Evolutionary conservation across 2,797 vertebrate species (phyloP).

Genomic region (Sardinella longiceps): DNA sequence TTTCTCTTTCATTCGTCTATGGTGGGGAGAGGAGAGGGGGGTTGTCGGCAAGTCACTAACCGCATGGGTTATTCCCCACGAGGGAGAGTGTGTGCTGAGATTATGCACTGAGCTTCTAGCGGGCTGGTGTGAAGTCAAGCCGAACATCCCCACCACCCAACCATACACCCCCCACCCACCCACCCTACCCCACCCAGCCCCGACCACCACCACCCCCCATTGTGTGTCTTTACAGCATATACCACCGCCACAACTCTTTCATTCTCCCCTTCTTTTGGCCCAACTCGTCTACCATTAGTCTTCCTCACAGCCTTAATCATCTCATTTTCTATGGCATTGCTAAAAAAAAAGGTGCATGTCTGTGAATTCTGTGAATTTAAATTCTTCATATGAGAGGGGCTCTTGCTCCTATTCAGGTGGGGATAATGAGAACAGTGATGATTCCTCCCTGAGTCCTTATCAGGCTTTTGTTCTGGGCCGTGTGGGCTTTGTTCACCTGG

Average conservation of each 20-base stretch:
- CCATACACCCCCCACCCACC: conserved; percentile 57
- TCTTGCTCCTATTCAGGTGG: conserved; percentile 45
- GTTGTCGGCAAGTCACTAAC: conserved; percentile 20
- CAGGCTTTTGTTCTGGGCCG: background rate
- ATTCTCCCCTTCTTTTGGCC: conserved; percentile 35
- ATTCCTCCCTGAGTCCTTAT: background rate
- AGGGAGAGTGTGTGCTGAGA: conserved; percentile 64
- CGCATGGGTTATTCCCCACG: conserved; percentile 62
- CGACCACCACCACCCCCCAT: conserved; percentile 48
- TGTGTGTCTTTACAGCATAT: conserved; percentile 42
- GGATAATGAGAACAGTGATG: conserved; percentile 38
- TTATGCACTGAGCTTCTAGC: conserved; percentile 69
- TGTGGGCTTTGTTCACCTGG: background rate
- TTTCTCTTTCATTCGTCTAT: background rate
- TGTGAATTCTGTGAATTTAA: conserved; percentile 45
- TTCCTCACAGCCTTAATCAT: conserved; percentile 53
- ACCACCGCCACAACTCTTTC: conserved; percentile 30
- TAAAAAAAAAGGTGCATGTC: conserved; percentile 40
- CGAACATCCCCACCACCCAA: conserved; percentile 64
- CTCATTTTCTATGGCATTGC: conserved; percentile 45
- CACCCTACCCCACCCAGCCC: conserved; percentile 50
- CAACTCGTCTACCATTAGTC: conserved; percentile 37
- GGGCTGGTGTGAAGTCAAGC: conserved; percentile 67
- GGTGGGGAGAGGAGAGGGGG: conserved; percentile 10
- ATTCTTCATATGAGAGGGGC: conserved; percentile 39